Conservation (phyloP, 2,888 invertebrate species). For the Agonopterix subpropinquella region DNA sequence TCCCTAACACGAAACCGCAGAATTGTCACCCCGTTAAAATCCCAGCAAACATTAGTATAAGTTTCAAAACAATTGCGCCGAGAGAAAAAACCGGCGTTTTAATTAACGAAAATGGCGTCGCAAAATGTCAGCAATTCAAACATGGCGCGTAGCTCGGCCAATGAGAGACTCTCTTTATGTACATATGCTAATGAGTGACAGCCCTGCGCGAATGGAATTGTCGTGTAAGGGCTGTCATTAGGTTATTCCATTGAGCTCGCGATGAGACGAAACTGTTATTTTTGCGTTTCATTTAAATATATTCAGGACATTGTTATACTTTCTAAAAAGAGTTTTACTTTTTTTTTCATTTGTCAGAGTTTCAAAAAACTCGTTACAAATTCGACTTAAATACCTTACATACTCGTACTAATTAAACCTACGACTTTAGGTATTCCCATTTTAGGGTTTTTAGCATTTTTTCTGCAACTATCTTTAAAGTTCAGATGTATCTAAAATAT, state of each 20-base stretch:
- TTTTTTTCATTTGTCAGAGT: neutral
- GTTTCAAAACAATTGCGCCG: slow-evolving; percentile 38
- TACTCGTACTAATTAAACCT: too few relatives aligned
- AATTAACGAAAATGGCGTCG: slow-evolving; percentile 66
- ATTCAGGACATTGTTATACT: slow-evolving; percentile 19
- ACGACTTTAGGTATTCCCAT: too few relatives aligned
- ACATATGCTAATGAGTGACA: slow-evolving; percentile 72
- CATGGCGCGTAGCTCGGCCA: slow-evolving; percentile 37
- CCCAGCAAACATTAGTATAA: slow-evolving; percentile 25
- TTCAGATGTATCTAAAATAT: too few relatives aligned
- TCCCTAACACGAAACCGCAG: neutral
- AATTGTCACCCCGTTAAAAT: slow-evolving; percentile 1
- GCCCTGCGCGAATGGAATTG: slow-evolving; percentile 67
- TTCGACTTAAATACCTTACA: too few relatives aligned
- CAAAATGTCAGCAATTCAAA: slow-evolving; percentile 57
- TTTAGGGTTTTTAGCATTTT: too few relatives aligned
- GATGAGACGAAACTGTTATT: slow-evolving; percentile 43
- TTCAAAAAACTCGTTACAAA: too few relatives aligned
- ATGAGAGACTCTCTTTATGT: slow-evolving; percentile 58
- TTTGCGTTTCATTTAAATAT: slow-evolving; percentile 38
- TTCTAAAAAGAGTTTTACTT: slow-evolving; percentile 6
- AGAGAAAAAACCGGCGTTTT: slow-evolving; percentile 41
- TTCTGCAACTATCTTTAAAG: too few relatives aligned
- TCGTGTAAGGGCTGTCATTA: slow-evolving; percentile 69
- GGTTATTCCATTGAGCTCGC: slow-evolving; percentile 42